Base-by-base conservation (phyloP, 2,888 invertebrate genomes). In the Nemoura dubitans region DNA sequence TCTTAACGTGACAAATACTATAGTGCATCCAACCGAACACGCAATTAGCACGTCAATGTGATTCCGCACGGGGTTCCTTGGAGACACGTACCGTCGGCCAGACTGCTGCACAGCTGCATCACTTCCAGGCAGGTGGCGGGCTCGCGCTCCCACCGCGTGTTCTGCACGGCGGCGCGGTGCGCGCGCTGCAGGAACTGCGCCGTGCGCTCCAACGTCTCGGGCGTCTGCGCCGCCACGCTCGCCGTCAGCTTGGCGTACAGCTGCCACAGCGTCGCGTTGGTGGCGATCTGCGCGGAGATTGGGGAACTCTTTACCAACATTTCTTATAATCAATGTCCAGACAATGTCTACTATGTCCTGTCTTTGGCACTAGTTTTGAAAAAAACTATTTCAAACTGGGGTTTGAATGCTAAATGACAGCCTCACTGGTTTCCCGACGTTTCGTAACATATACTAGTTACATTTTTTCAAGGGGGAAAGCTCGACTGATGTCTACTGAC, bases 241-340 rank as follows among this genome's bases (percentile, higher is more conserved):
- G 94, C 92, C 28, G 95, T 94, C 87, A 97, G 91, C 89, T 95
- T 93, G 0, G 97, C 96, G 89, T 98, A 97, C 87, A 97, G 90
- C 90, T 95, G 94, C 98, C 98, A 98, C 6, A 98, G 91, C 87
- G 95, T 93, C 0, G 95, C 94, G 89, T 96, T 95, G 89, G 94
- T 95, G 43, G 92, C 90, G 14, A 92, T 91, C 92, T 92, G 88
- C 5, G 27, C 29, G 25, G 26, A 86, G 36, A 7, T 6, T 6
- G 36, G 36, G 3, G 3, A 36, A 3, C n/a, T n/a, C n/a, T n/a
- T n/a, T n/a, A n/a, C n/a, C n/a, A n/a, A n/a, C n/a, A n/a, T n/a
- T n/a, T n/a, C n/a, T n/a, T n/a, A n/a, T n/a, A n/a, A n/a, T n/a
- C n/a, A n/a, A n/a, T n/a, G n/a, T n/a, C n/a, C n/a, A n/a, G n/a